Conservation (phyloP, 2,888 invertebrate species). For the Liodrosophila aerea region DNA sequence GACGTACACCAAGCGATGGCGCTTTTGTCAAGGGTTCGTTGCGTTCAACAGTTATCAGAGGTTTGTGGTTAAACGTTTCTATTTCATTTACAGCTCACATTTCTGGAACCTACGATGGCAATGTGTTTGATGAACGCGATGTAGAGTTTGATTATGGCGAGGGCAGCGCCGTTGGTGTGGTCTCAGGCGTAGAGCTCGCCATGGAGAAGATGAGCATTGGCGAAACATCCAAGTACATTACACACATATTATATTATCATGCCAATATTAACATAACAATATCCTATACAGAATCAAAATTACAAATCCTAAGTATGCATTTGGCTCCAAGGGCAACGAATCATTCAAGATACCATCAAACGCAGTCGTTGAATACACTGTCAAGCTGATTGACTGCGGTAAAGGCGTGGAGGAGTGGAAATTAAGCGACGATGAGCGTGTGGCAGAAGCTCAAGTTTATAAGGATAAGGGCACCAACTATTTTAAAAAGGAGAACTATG, state of each 20-base stretch:
- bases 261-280: too few species aligned
- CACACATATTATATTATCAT: constrained; percentile 83
- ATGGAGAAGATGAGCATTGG: constrained; percentile 90
- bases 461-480: constrained; percentile 96
- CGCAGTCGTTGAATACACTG: constrained; percentile 90
- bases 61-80: constrained; percentile 7
- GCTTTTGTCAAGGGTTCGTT: constrained; percentile 90
- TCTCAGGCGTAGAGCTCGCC: constrained; percentile 92
- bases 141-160: constrained; percentile 93
- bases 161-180: constrained; percentile 88
- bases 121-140: constrained; percentile 87
- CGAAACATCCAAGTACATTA: constrained; percentile 88
- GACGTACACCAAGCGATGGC: constrained; percentile 90
- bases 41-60: constrained; percentile 1
- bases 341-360: constrained; percentile 90
- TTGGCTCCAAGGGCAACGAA: constrained; percentile 87
- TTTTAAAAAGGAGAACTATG: constrained; percentile 90
- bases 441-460: constrained; percentile 90
- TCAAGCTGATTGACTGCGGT: constrained; percentile 93
- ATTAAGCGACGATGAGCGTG: constrained; percentile 89
- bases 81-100: constrained; percentile 65
- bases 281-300: too few species aligned
- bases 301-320: constrained; percentile 92
- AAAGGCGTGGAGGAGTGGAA: constrained; percentile 92
- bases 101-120: constrained; percentile 69